Evolutionary conservation across 2,888 invertebrate genomes (phyloP), one percentile per base, ranked within the genome.

Genomic region (Melanotus villosus): DNA sequence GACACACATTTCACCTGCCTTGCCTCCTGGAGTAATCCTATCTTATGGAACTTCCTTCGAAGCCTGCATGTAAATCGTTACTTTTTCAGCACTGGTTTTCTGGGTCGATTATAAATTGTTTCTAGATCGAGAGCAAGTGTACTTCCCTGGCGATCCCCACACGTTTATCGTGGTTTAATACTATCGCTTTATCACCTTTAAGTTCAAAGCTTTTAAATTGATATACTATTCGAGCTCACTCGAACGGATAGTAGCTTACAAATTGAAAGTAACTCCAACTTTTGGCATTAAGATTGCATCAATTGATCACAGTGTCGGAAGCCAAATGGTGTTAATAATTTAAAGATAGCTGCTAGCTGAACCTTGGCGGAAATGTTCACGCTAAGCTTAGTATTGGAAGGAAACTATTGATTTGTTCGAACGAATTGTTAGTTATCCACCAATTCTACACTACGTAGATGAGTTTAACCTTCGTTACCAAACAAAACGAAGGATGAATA

Each of bases 291-390:
- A 65, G 65, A 65, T 65, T 65, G 59, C 59, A 65, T 65, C 65
- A 65, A 65, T 65, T 65, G 58, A 59, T 65, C 65, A 59, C 47
- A 38, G 52, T 59, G 65, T 65, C 65, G 63, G 63, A 63, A 57
- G 50, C 50, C 47, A 63, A 63, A 68, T 68, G 63, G 63, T 62
- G 67, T 68, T 68, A 68, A 68, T 68, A 68, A 68, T 68, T 68
- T 68, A 63, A 68, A 67, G 67, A 62, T 62, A 67, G 67, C 58
- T 60, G 54, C 60, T 57, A 57, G 57, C 23, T 58, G 56, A 58
- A 58, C 56, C 57, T 57, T 58, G 34, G 56, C 56, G 57, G 57
- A 65, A 57, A 65, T 58, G 65, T 65, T 65, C 64, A 56, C 64
- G 64, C 64, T 65, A 58, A 65, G 47, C 57, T 56, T 57, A 65